Evolutionary conservation across 2,113 vertebrate species (phyloP).

Genomic region (Sylvietta virens): DNA sequence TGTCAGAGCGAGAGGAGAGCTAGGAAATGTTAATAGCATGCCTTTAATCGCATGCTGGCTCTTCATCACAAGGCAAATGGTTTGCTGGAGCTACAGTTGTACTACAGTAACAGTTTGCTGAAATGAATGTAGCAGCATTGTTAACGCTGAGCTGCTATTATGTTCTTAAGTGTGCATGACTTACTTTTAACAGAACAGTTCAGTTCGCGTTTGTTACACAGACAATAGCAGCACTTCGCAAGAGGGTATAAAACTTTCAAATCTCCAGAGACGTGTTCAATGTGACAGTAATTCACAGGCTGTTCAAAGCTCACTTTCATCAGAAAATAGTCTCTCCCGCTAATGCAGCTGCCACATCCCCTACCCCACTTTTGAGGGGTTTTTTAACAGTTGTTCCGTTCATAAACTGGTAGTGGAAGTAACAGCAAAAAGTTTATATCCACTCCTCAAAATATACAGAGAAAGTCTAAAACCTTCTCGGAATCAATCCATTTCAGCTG

Average conservation of each 20-base stretch:
- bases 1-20: not conserved
- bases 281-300: not conserved
- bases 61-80: constrained; percentile 12
- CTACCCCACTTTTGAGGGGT: fast-evolving
- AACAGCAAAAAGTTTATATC: not conserved
- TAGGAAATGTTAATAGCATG: not conserved
- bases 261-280: not conserved
- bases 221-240: constrained; percentile 11
- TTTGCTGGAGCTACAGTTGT: not conserved
- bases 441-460: not conserved
- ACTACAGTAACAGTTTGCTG: not conserved
- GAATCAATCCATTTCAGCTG: not conserved
- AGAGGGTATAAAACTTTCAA: not conserved
- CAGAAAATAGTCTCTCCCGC: not conserved
- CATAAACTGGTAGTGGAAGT: not conserved
- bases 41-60: not conserved
- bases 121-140: not conserved
- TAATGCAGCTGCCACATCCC: not conserved
- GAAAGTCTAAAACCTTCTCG: not conserved
- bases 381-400: not conserved
- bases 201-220: not conserved
- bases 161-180: not conserved
- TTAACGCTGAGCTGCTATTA: not conserved
- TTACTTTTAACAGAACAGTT: constrained; percentile 7
- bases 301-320: constrained; percentile 3